Evolutionary conservation across 2,113 vertebrate species (phyloP).

Genomic region (Phalacrocorax brasilianus): DNA sequence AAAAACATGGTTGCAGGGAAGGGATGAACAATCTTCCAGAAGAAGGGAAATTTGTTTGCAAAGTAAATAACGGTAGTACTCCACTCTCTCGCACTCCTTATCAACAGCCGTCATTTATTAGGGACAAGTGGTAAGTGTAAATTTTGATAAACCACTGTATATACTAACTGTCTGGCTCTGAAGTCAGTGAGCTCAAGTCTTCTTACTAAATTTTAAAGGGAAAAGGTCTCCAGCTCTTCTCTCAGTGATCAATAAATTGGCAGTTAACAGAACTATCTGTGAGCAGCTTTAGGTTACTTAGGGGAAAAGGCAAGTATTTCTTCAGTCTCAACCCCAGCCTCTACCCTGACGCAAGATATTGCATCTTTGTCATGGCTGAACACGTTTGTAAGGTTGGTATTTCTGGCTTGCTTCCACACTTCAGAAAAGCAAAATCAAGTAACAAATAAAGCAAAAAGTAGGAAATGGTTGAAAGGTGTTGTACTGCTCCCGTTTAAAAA

Average conservation of each 20-base stretch:
- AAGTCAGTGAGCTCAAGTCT: background rate
- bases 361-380: background rate
- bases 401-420: background rate
- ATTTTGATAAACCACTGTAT: background rate
- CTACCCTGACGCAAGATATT: background rate
- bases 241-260: background rate
- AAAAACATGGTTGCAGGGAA: too few species aligned
- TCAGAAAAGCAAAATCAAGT: background rate
- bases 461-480: background rate
- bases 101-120: background rate
- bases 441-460: background rate
- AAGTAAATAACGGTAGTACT: background rate
- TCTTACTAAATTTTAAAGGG: too few species aligned
- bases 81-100: background rate
- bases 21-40: background rate
- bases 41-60: background rate
- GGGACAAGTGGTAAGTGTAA: background rate
- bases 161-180: background rate
- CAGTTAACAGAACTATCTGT: background rate
- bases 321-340: background rate
- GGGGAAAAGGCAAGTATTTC: background rate
- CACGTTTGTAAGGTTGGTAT: fast-evolving
- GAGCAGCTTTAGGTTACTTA: background rate
- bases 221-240: background rate
- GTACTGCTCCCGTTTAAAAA: background rate